phyloP scores from a whole-genome alignment of 2,888 invertebrate genomes.

The Phasia obesa region DNA sequence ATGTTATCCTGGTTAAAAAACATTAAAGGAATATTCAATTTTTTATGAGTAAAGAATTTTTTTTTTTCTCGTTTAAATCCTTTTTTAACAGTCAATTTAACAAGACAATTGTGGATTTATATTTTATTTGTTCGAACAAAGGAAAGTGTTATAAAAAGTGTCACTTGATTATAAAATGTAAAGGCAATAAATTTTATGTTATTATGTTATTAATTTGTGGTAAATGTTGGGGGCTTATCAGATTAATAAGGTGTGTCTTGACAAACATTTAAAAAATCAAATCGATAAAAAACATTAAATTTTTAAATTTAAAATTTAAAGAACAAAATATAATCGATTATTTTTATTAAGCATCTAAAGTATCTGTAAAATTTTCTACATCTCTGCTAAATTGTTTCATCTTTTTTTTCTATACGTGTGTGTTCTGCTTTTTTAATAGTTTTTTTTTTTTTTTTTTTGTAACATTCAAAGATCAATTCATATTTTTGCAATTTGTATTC shows the following conservation, averaged over 20 bases:
- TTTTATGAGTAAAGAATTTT: neutral
- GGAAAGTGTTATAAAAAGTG: slow-evolving; percentile 62
- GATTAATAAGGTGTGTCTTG: slow-evolving; percentile 64
- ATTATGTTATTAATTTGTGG: slow-evolving; percentile 68
- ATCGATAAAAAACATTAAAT: too few relatives aligned
- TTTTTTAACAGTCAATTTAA: slow-evolving; percentile 33
- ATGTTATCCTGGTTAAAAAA: slow-evolving; percentile 62
- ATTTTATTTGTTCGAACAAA: slow-evolving; percentile 17
- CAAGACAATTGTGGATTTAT: slow-evolving; percentile 34
- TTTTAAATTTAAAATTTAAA: slow-evolving; percentile 8
- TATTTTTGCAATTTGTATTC: slow-evolving; percentile 71
- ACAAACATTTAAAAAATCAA: neutral
- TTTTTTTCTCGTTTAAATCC: slow-evolving; percentile 36
- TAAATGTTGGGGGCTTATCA: slow-evolving; percentile 61
- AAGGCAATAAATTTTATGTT: slow-evolving; percentile 59
- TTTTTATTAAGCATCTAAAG: slow-evolving; percentile 7
- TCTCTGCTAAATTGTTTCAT: slow-evolving; percentile 2
- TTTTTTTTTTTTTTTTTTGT: slow-evolving; percentile 25
- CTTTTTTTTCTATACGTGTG: slow-evolving; percentile 48
- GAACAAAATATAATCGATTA: slow-evolving; percentile 56
- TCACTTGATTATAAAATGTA: slow-evolving; percentile 21
- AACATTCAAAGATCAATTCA: slow-evolving; percentile 61
- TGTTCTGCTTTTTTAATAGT: slow-evolving; percentile 55
- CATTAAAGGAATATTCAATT: slow-evolving; percentile 34
- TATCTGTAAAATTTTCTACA: slow-evolving; percentile 10